Percentiles rank a stretch among this genome's conserved stretches.
Evolutionary conservation across 2,113 vertebrate species (phyloP).

Genomic region (Myrmecobius fasciatus): DNA sequence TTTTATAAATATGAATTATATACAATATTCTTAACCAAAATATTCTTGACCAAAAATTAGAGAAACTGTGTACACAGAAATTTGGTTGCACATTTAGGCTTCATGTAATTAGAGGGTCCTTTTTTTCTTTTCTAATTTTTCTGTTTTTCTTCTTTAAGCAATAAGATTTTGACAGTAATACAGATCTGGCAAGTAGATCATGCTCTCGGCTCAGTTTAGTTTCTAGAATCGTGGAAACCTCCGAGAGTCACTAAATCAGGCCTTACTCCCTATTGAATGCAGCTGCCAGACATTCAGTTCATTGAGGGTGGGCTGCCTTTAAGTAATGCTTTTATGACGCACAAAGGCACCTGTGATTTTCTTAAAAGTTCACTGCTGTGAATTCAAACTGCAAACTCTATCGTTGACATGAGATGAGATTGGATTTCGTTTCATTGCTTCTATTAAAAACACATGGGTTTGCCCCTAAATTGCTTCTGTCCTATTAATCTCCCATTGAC

Average conservation of each 20-base stretch:
- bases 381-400: not conserved
- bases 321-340: slow-evolving; percentile 50
- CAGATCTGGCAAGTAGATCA: slow-evolving; percentile 3
- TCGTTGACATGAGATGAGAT: not conserved
- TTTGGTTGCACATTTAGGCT: not conserved
- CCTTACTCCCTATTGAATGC: not conserved
- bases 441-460: slow-evolving; percentile 9
- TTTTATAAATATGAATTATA: not conserved
- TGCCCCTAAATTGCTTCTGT: slow-evolving; percentile 56
- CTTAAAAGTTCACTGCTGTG: slow-evolving; percentile 26
- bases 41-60: not conserved
- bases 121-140: slow-evolving; percentile 12
- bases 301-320: not conserved
- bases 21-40: not conserved
- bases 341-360: slow-evolving; percentile 28
- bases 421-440: not conserved
- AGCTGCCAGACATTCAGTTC: slow-evolving; percentile 44
- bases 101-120: not conserved
- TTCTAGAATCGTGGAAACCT: not conserved
- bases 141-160: not conserved
- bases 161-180: not conserved
- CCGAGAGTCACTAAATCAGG: fast-evolving
- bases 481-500: slow-evolving; percentile 22
- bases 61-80: not conserved
- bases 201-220: not conserved